Evolutionary conservation across 1,140 invertebrate species (phyloP).

Genomic region (Aporrectodea caliginosa): DNA sequence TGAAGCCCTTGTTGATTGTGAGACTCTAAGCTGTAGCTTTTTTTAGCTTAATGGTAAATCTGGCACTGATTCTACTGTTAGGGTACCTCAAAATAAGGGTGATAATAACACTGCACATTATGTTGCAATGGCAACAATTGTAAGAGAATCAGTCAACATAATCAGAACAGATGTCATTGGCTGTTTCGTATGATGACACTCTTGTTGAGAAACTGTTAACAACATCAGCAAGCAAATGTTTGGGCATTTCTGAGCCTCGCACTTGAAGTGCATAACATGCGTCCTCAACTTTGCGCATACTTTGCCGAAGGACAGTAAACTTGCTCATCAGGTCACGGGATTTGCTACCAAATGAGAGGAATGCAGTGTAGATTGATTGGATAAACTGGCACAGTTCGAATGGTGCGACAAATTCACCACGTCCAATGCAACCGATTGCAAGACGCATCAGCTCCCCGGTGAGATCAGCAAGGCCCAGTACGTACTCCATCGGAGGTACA

Average conservation of each 20-base stretch:
- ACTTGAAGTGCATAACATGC: conserved; percentile 79
- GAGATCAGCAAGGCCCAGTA: conserved; percentile 80
- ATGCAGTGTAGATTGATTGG: conserved; percentile 69
- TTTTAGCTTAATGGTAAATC: no score
- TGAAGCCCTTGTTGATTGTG: no score
- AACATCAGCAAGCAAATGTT: conserved; percentile 66
- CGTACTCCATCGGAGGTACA: conserved; percentile 67
- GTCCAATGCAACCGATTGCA: conserved; percentile 67
- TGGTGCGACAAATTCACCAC: conserved; percentile 72
- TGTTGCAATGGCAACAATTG: no score
- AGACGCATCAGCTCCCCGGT: conserved; percentile 86
- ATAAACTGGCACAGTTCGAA: conserved; percentile 70
- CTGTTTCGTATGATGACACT: neutral
- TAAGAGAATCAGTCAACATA: neutral
- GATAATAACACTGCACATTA: no score
- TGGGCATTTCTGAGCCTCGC: conserved; percentile 69
- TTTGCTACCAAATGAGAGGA: conserved; percentile 59
- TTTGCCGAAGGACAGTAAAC: conserved; percentile 66
- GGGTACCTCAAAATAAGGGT: no score
- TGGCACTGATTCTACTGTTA: no score
- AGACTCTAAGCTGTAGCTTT: no score
- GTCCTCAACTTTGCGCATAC: conserved; percentile 75
- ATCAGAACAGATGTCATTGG: neutral
- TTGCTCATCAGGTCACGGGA: conserved; percentile 70
- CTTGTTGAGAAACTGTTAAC: conserved; percentile 39